Conservation (phyloP, 2,888 invertebrate species). For the Diabrotica balteata region DNA sequence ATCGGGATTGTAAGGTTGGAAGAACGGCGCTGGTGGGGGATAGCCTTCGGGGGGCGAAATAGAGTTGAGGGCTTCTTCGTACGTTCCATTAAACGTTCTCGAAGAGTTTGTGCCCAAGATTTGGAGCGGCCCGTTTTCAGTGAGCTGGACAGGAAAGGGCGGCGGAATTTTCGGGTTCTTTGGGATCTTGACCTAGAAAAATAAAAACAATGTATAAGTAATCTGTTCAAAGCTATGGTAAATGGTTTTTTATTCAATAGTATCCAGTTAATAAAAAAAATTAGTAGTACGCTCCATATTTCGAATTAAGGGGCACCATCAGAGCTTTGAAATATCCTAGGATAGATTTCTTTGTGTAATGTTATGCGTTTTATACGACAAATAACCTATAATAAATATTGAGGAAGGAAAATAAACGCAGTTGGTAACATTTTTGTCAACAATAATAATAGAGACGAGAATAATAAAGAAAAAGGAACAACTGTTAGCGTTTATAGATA, state of each 20-base stretch:
- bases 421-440: no score
- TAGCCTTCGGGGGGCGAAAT: conserved; percentile 56
- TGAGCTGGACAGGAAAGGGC: conserved; percentile 91
- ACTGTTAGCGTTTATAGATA: no score
- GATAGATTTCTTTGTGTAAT: no score
- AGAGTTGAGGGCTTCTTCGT: conserved; percentile 59
- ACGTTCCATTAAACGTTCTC: conserved; percentile 74
- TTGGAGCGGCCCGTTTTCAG: conserved; percentile 85
- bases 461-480: no score
- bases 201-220: conserved; percentile 4
- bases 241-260: not conserved
- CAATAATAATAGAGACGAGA: no score
- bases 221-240: not conserved
- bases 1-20: conserved; percentile 67
- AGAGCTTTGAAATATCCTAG: no score
- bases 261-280: no score
- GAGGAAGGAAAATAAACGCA: no score
- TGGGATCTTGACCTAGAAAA: conserved; percentile 74
- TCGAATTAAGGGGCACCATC: no score
- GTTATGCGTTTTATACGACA: no score
- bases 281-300: no score
- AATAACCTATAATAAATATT: no score
- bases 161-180: conserved; percentile 84
- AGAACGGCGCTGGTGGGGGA: conserved; percentile 57
- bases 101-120: conserved; percentile 83